A percentile compares a stretch with the other conserved stretches of the same genome.
These are phyloP conservation scores for Platyrinchus mystaceus DNA, from an alignment of 2,797 vertebrate genomes.

Conservation along the genomic window DNA sequence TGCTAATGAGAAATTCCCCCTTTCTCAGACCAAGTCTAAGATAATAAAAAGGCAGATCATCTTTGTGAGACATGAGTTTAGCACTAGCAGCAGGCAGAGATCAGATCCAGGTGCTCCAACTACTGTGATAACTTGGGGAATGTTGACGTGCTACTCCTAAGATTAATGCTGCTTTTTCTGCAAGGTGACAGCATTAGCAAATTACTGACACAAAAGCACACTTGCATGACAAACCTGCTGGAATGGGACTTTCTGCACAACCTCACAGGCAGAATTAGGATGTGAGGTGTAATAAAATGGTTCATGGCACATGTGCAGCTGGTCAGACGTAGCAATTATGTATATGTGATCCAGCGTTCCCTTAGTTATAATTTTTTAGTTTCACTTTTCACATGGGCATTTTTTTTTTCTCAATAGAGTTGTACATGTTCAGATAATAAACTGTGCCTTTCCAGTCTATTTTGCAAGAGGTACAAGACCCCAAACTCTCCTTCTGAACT, in stretches of 20 bases:
- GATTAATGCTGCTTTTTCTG: slow-evolving; percentile 24
- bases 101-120: neutral
- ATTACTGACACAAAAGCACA: neutral
- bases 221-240: neutral
- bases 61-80: neutral
- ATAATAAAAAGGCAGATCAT: neutral
- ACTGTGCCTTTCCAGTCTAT: neutral
- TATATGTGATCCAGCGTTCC: neutral
- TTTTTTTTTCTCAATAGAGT: neutral
- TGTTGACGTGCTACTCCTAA: neutral
- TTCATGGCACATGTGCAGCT: neutral
- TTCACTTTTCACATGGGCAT: neutral
- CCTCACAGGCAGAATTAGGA: neutral
- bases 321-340: neutral
- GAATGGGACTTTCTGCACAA: neutral
- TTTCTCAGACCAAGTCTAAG: neutral
- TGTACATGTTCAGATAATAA: neutral
- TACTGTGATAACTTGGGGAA: neutral
- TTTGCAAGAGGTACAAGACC: neutral
- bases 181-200: neutral
- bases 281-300: neutral
- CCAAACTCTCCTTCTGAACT: neutral
- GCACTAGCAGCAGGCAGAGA: neutral
- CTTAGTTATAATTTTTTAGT: neutral
- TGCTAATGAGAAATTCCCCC: neutral